Base-by-base conservation (phyloP, 2,113 vertebrate genomes). In the Pachypanchax playfairii region DNA sequence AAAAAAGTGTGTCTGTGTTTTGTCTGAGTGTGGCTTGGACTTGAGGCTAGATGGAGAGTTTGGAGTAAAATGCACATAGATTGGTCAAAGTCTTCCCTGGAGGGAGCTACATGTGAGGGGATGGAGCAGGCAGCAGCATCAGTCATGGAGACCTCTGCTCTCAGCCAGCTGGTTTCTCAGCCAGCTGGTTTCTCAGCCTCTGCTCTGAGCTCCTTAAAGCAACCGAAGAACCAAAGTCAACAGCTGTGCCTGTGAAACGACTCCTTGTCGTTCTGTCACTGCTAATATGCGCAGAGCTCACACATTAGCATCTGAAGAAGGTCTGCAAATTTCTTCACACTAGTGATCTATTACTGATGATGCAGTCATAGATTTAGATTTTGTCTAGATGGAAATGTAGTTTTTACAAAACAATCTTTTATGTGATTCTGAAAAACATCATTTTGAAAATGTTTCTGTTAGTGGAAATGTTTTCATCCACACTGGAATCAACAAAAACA, bases 101-200 rank as follows among this genome's bases (percentile, higher is more conserved):
- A 54, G 71, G 48, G 51, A 41, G 41, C 14, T 18, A 1, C 2
- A 5, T 18, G 24, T 18, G 54, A 6, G 49, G 64, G 24, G 42
- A 38, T 33, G 59, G 63, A 55, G 59, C 52, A 31, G 75, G 67
- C 48, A 2, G 65, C 52, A 26, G 61, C 56, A 54, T 79, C 49
- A 78, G 71, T 66, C 70, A 66, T 2, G 36, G 64, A 11, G 3
- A 36, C 43, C 38, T 79, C 69, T 39, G 51, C 50, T 41, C 69
- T 38, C 22, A 7, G 55, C 43, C 1, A 17, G 73, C 59, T 55
- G 66, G 62, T 62, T 47, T 24, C 48, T 66, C 75, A 58, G 70
- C 71, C 73, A 17, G 73, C 59, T 55, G 66, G 62, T 62, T 47
- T 24, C 48, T 66, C 75, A 58, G 70, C 71, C 73, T 71, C 70